These are phyloP conservation scores for Pseudochromis fuscus DNA, from an alignment of 2,797 vertebrate species.

Conservation along the genomic window DNA sequence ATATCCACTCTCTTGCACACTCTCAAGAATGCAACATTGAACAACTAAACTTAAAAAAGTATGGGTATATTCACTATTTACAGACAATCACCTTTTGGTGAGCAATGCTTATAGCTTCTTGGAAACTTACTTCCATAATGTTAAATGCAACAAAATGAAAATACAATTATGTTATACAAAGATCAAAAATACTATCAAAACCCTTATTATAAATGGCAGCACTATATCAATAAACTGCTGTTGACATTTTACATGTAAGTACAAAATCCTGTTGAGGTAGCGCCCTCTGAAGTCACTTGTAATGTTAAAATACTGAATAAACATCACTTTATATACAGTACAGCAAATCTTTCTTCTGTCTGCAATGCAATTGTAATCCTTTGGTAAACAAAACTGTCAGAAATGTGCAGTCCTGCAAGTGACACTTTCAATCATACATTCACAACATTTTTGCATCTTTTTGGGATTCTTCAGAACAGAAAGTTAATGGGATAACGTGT, in stretches of 20 bases:
- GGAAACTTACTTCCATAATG: constrained; percentile 85
- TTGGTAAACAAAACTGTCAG: constrained; percentile 89
- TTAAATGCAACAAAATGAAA: constrained; percentile 88
- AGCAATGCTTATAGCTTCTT: constrained; percentile 87
- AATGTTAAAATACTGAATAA: constrained; percentile 90
- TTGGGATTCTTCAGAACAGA: constrained; percentile 73
- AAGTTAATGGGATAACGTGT: constrained; percentile 71
- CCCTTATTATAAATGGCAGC: constrained; percentile 90
- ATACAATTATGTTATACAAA: constrained; percentile 92
- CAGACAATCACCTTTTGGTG: constrained; percentile 85
- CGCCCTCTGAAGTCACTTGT: constrained; percentile 89
- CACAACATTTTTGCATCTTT: constrained; percentile 85
- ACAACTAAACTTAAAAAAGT: constrained; percentile 85
- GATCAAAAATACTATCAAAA: constrained; percentile 92
- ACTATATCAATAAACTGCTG: constrained; percentile 89
- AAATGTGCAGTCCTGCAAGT: constrained; percentile 87
- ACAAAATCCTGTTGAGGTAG: constrained; percentile 90
- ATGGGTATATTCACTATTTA: constrained; percentile 85
- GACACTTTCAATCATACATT: constrained; percentile 85
- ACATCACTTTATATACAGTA: constrained; percentile 87
- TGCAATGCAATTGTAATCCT: constrained; percentile 86
- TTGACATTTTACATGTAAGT: constrained; percentile 88
- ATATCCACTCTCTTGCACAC: constrained; percentile 77
- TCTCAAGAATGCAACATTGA: constrained; percentile 82
- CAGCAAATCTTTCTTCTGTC: constrained; percentile 84